phyloP scores from a whole-genome alignment of 2,797 vertebrate species.

The Tenualosa thibaudeaui region DNA sequence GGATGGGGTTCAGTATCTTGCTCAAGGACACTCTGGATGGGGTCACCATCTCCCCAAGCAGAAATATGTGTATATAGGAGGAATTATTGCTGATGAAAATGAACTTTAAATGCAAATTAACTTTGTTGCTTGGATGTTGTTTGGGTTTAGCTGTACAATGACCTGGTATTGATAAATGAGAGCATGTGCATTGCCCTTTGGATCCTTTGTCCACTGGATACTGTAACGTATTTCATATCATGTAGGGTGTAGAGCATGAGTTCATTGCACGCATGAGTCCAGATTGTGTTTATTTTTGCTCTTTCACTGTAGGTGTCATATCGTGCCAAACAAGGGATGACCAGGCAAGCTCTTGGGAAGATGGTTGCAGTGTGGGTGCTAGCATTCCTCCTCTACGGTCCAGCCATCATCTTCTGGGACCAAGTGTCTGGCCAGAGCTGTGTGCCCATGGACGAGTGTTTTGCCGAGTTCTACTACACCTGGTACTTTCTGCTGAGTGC shows the following conservation, averaged over 20 bases:
- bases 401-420: constrained; percentile 82
- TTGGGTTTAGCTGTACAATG: neutral
- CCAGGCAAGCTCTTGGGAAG: constrained; percentile 70
- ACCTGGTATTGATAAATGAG: neutral
- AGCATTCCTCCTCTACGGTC: constrained; percentile 84
- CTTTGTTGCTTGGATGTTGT: neutral
- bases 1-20: no score
- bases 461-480: constrained; percentile 74
- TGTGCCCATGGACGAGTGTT: constrained; percentile 67
- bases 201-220: no score
- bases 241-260: no score
- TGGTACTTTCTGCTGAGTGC: constrained; percentile 78
- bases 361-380: constrained; percentile 84
- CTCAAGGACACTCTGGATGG: no score
- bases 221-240: no score
- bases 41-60: no score
- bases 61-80: no score
- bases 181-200: neutral
- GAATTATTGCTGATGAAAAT: neutral
- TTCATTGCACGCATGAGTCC: neutral
- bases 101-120: neutral
- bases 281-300: constrained; percentile 34
- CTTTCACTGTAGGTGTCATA: constrained; percentile 79
- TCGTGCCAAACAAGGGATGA: constrained; percentile 73
- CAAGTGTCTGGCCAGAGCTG: constrained; percentile 61